Conservation (phyloP, 2,888 invertebrate genomes). For the Dasypolia templi region DNA sequence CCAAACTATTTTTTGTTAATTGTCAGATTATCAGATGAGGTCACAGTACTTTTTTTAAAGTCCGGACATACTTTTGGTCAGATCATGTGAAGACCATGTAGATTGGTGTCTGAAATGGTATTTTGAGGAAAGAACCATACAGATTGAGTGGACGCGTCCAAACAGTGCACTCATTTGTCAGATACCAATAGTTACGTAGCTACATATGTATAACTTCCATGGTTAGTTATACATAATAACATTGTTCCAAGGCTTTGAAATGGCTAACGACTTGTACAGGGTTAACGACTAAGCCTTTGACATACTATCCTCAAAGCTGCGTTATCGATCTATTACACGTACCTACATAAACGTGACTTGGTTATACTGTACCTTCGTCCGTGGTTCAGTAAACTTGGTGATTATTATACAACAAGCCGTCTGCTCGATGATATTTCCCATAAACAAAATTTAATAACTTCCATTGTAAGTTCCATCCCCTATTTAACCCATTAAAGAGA, state of each 20-base stretch:
- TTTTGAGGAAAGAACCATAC: too few relatives aligned
- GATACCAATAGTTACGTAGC: slow-evolving; percentile 12
- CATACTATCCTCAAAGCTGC: slow-evolving; percentile 48
- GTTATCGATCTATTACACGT: slow-evolving; percentile 26
- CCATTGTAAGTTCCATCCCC: background rate
- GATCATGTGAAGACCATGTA: too few relatives aligned
- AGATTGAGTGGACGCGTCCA: too few relatives aligned
- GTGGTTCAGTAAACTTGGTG: background rate
- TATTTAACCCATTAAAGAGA: background rate
- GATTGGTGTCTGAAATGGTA: too few relatives aligned
- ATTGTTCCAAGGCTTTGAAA: slow-evolving; percentile 43
- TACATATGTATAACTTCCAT: background rate
- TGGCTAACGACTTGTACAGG: slow-evolving; percentile 36
- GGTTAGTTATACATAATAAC: slow-evolving; percentile 21
- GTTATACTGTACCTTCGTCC: background rate
- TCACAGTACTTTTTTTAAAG: too few relatives aligned
- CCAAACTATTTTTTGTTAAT: too few relatives aligned
- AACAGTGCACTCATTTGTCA: too few relatives aligned
- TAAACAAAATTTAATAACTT: background rate
- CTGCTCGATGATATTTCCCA: background rate
- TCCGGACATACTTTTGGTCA: too few relatives aligned
- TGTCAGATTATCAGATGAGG: too few relatives aligned
- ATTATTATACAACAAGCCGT: background rate
- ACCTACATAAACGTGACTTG: background rate
- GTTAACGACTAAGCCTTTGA: slow-evolving; percentile 50